Evolutionary conservation across 1,140 invertebrate genomes (phyloP), one percentile per base, ranked within the genome.

Genomic region (Lepidurus arcticus): DNA sequence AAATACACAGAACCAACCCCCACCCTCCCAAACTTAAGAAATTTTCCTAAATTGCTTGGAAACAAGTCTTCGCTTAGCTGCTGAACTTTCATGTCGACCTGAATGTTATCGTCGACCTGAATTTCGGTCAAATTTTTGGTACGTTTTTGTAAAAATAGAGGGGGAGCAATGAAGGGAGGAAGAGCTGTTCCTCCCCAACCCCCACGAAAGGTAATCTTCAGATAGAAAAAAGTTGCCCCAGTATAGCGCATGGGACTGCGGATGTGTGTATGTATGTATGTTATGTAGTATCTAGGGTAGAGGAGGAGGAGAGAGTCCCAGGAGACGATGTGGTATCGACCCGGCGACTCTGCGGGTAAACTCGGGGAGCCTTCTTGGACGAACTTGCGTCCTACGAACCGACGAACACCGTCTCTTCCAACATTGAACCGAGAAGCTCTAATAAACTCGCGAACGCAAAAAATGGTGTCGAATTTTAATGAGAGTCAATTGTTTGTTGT

Each of bases 321-420:
- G 53, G 53, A 21, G 53, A 65, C n/a, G 53, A 21, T 65, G 53
- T 65, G 53, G 53, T 65, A 65, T 65, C 53, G 53, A 65, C 53
- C 53, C 53, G 53, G 21, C 53, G 53, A 65, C 53, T 65, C 53
- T 65, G 53, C 53, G 53, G 53, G 53, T 21, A 65, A 65, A 65
- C 53, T 1, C 53, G 53, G 53, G 7, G 53, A 65, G 21, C 53
- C 21, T 65, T 21, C 21, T 65, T 13, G 21, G 53, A 21, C 53
- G 53, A 65, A 65, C 21, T 13, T 65, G 9, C 13, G 53, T 65
- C 53, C 53, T 65, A 21, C 21, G 53, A 65, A 65, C 53, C 21
- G 53, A 21, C 13, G 53, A 65, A 16, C n/a, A 21, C 45, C 45
- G 1, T 47, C 16, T 47, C 45, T 47, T 26, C 26, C 3, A 34